Evolutionary conservation across 2,888 invertebrate genomes (phyloP), one percentile per base, ranked within the genome.

Genomic region (Latheticus oryzae): DNA sequence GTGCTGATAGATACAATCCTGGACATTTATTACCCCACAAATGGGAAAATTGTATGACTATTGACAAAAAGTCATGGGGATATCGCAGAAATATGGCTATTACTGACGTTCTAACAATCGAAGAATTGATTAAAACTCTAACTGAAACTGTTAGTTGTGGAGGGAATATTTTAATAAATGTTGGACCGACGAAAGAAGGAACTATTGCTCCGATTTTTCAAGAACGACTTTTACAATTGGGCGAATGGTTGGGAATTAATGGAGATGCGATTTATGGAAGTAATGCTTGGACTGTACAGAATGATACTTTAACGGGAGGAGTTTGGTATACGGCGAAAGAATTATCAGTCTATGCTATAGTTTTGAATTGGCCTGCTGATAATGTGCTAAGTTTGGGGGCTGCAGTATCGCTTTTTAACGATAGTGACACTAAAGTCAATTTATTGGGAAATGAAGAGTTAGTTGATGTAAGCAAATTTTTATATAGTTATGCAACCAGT

Each of bases 1-100:
- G 95, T 74, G 77, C 80, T 1, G 97, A 97, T 78, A 84, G 92
- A 69, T 93, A 83, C 71, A 91, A 90, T 79, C 91, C 91, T 71
- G 45, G 35, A 11, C 35, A 35, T 12, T 54, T 26, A 37, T 13
- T 40, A 19, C 19, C 55, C 0, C 93, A 93, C 70, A 98, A 98
- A 79, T 98, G 96, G 95, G 97, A 97, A 78, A 97, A 97, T 76
- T 91, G 91, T 12, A 90, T 97, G 84, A 95, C 97, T 0, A 81
- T 98, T 28, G 97, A 98, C 72, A 85, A 83, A 63, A 71, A 80
- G 9, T 94, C 95, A 0, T 96, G 95, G 95, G 95, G 95, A 0
- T 93, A 86, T 73, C 81, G 93, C 30, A 84, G 90, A 64, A 87
- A 91, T 69, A 87, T 91, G 8, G 76, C 79, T 1, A 66, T 93